phyloP scores from a whole-genome alignment of 2,113 vertebrate species.

The Hydrolagus affinis region DNA sequence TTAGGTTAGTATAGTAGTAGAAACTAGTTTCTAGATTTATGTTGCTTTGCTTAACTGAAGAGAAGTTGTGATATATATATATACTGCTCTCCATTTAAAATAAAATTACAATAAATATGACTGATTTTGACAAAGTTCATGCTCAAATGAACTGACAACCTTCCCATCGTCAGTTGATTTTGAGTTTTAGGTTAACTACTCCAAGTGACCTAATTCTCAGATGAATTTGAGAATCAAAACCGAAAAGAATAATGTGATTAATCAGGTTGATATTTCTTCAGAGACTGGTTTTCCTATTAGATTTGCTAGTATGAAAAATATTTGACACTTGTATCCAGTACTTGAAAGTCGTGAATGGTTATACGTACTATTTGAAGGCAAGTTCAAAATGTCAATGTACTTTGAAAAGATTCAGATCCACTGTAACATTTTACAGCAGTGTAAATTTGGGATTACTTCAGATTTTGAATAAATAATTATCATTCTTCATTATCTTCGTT shows the following conservation, averaged over 20 bases:
- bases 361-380: too few species aligned
- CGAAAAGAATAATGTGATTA: not conserved
- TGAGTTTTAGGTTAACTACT: too few species aligned
- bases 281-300: too few species aligned
- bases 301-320: too few species aligned
- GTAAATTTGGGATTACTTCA: not conserved
- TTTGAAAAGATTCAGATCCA: too few species aligned
- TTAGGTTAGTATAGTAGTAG: not conserved
- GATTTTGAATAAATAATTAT: not conserved
- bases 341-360: too few species aligned
- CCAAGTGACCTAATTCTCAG: not conserved
- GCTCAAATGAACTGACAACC: too few species aligned
- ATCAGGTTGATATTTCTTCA: too few species aligned
- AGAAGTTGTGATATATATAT: not conserved
- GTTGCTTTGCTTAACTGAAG: not conserved
- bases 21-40: not conserved
- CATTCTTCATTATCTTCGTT: not conserved
- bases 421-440: not conserved
- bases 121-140: not conserved
- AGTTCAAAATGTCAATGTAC: too few species aligned
- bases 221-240: not conserved
- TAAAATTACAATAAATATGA: not conserved
- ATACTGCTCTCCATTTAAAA: not conserved
- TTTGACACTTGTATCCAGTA: too few species aligned
- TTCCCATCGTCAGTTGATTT: too few species aligned